These are phyloP conservation scores for Heterochromis multidens DNA, from an alignment of 2,113 vertebrate genomes.

Conservation along the genomic window DNA sequence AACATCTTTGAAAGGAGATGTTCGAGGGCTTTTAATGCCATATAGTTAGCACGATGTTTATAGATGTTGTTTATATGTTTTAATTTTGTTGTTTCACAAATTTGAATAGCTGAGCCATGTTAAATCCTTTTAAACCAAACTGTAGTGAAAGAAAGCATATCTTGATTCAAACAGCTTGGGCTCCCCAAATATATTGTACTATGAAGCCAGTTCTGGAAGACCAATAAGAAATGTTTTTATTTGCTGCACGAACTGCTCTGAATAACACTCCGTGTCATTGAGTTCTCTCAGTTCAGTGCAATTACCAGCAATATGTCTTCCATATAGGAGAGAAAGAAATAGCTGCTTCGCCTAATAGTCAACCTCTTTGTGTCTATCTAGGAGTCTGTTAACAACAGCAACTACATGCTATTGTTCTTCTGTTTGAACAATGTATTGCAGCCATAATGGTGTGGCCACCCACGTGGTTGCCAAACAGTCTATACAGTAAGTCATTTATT, in stretches of 20 bases:
- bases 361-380: not conserved
- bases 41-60: not conserved
- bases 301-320: not conserved
- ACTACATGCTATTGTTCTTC: not conserved
- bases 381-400: not conserved
- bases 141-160: too few relatives aligned
- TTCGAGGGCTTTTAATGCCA: not conserved
- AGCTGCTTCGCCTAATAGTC: not conserved
- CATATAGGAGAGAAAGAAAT: not conserved
- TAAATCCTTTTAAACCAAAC: not conserved
- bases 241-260: not conserved
- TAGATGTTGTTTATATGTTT: not conserved
- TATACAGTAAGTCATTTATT: not conserved
- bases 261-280: not conserved
- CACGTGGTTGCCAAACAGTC: not conserved
- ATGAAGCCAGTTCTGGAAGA: too few relatives aligned
- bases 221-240: too few relatives aligned
- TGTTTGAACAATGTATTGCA: not conserved
- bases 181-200: too few relatives aligned
- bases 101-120: not conserved
- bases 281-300: not conserved
- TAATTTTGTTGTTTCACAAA: not conserved
- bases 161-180: too few relatives aligned
- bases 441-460: not conserved
- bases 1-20: not conserved